Evolutionary conservation across 1,140 invertebrate genomes (phyloP).

Genomic region (Calephelis virginiensis): DNA sequence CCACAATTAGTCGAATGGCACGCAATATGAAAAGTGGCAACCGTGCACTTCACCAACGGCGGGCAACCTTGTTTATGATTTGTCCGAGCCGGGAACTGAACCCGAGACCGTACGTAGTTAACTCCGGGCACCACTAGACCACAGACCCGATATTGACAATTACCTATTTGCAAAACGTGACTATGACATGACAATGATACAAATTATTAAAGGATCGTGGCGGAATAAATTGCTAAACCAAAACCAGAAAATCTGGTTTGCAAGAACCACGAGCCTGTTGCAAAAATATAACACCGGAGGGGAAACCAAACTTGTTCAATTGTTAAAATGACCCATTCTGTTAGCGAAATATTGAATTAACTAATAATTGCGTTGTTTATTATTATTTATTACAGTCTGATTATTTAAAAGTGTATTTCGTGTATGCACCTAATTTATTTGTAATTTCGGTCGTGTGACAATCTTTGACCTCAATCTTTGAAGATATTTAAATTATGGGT

Average conservation of each 20-base stretch:
- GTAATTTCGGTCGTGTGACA: too few relatives aligned
- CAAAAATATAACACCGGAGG: slow-evolving; percentile 40
- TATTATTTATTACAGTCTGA: slow-evolving; percentile 39
- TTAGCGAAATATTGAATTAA: slow-evolving; percentile 68
- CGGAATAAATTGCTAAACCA: slow-evolving; percentile 24
- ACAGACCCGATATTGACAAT: not conserved
- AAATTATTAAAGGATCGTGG: slow-evolving; percentile 12
- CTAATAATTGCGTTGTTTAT: slow-evolving; percentile 56
- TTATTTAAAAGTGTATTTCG: slow-evolving; percentile 12
- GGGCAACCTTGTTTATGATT: too few relatives aligned
- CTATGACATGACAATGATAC: not conserved
- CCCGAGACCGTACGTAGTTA: too few relatives aligned
- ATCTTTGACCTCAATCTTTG: too few relatives aligned
- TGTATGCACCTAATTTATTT: too few relatives aligned
- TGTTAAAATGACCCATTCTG: slow-evolving; percentile 56
- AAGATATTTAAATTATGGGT: too few relatives aligned
- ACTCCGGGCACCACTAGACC: too few relatives aligned
- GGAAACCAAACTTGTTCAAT: slow-evolving; percentile 39
- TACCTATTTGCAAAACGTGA: slow-evolving; percentile 24
- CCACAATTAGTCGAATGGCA: too few relatives aligned
- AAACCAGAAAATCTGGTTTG: slow-evolving; percentile 60
- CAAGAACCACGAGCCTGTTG: slow-evolving; percentile 55
- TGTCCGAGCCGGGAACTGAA: too few relatives aligned
- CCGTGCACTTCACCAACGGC: too few relatives aligned
- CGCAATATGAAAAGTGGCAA: too few relatives aligned